A percentile compares a stretch with the other conserved stretches of the same genome.
phyloP scores from a whole-genome alignment of 2,113 vertebrate genomes.

The Anhinga rufa region DNA sequence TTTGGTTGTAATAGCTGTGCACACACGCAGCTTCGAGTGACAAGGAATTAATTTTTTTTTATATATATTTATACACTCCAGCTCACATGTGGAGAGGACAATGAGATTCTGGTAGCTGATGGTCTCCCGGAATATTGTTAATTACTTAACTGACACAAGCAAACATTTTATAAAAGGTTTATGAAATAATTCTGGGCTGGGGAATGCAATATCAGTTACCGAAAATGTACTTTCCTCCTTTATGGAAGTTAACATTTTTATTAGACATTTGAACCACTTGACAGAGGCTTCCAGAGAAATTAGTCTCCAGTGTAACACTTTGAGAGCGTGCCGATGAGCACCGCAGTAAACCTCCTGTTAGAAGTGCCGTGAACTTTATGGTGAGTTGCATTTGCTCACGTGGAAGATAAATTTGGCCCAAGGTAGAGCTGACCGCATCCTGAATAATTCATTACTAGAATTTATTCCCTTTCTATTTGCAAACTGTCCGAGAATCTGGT shows the following conservation, averaged over 20 bases:
- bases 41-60: neutral
- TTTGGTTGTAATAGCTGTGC: neutral
- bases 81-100: neutral
- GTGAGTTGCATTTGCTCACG: neutral
- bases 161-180: neutral
- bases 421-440: neutral
- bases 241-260: neutral
- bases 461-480: neutral
- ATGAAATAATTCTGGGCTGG: neutral
- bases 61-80: neutral
- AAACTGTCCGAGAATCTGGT: neutral
- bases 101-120: neutral
- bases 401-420: neutral
- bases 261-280: neutral
- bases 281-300: neutral
- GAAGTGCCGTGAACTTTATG: neutral
- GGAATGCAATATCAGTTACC: accelerated
- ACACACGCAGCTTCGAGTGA: neutral
- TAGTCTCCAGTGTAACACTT: neutral
- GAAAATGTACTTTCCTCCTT: neutral
- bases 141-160: neutral
- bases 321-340: accelerated
- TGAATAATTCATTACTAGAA: neutral
- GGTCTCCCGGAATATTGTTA: neutral
- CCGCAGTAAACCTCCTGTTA: neutral